Percentiles rank a stretch among this genome's conserved stretches.
These are phyloP conservation scores for Nomada lathburiana DNA, from an alignment of 2,888 invertebrate species.

Conservation along the genomic window DNA sequence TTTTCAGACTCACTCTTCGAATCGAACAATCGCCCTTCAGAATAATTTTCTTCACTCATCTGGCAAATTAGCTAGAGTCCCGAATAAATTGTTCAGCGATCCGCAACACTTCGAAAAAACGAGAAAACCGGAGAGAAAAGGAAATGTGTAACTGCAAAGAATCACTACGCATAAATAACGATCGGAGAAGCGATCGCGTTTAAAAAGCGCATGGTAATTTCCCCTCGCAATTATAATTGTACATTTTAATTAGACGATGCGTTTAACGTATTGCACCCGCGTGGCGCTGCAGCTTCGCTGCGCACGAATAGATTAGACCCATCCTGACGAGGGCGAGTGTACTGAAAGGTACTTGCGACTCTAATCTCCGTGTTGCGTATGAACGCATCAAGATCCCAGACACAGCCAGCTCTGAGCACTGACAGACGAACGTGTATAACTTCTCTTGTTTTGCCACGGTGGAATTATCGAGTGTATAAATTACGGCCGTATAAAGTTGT, in stretches of 20 bases:
- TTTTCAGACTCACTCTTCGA: too few relatives aligned
- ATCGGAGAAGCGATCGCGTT: neutral
- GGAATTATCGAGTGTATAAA: constrained; percentile 43
- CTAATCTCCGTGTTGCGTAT: constrained; percentile 28
- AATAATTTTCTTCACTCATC: too few relatives aligned
- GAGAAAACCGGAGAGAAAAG: neutral
- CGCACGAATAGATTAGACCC: constrained; percentile 30
- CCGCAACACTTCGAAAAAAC: too few relatives aligned
- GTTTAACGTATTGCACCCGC: neutral
- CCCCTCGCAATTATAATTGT: neutral
- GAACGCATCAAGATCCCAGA: constrained; percentile 33
- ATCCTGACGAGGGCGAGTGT: constrained; percentile 12
- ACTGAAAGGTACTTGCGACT: constrained; percentile 40
- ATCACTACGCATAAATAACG: neutral
- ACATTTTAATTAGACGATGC: constrained; percentile 1
- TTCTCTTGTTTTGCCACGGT: constrained; percentile 12
- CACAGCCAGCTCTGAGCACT: constrained; percentile 11
- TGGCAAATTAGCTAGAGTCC: too few relatives aligned
- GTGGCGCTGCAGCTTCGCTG: neutral
- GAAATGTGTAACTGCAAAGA: neutral
- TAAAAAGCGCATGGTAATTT: neutral
- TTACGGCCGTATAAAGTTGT: constrained; percentile 46
- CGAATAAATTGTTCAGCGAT: too few relatives aligned
- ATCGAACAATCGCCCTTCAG: too few relatives aligned
- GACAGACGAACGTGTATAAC: constrained; percentile 2